These are phyloP conservation scores for Canis aureus DNA, from an alignment of 2,113 vertebrate genomes.

Conservation along the genomic window DNA sequence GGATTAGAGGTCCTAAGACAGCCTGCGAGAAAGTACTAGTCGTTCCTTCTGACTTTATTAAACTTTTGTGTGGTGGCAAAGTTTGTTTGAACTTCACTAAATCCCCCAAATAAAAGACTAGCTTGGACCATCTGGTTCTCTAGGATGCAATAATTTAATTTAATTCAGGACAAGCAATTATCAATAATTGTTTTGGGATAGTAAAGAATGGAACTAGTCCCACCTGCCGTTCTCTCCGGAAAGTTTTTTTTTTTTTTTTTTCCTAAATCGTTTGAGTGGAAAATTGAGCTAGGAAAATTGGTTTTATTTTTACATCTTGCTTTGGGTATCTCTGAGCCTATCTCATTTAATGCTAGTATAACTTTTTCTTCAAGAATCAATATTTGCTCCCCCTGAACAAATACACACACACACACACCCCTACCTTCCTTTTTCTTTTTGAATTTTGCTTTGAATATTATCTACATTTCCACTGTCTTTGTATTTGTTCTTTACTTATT, in stretches of 20 bases:
- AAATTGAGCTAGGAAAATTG: slow-evolving; percentile 5
- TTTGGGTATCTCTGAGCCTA: slow-evolving; percentile 23
- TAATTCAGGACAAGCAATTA: slow-evolving; percentile 66
- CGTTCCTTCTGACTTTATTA: slow-evolving; percentile 65
- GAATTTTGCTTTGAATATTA: neutral
- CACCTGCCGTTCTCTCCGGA: slow-evolving; percentile 37
- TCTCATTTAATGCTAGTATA: slow-evolving; percentile 55
- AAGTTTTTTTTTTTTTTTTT: neutral
- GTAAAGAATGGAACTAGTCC: neutral
- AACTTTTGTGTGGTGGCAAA: slow-evolving; percentile 71
- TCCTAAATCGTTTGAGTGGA: neutral
- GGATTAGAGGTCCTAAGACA: slow-evolving; percentile 51
- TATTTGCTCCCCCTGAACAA: neutral
- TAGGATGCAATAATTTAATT: slow-evolving; percentile 53
- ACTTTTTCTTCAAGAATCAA: neutral
- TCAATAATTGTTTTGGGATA: slow-evolving; percentile 49
- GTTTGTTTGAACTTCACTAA: slow-evolving; percentile 74
- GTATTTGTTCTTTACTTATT: neutral
- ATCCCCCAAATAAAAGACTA: slow-evolving; percentile 72
- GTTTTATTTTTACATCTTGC: slow-evolving; percentile 50
- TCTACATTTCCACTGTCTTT: neutral
- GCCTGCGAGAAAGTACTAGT: slow-evolving; percentile 58
- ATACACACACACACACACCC: neutral
- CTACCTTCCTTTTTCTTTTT: neutral
- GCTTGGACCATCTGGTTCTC: slow-evolving; percentile 72